Conservation (phyloP, 2,797 vertebrate genomes). For the Phrynocephalus vlangalii region DNA sequence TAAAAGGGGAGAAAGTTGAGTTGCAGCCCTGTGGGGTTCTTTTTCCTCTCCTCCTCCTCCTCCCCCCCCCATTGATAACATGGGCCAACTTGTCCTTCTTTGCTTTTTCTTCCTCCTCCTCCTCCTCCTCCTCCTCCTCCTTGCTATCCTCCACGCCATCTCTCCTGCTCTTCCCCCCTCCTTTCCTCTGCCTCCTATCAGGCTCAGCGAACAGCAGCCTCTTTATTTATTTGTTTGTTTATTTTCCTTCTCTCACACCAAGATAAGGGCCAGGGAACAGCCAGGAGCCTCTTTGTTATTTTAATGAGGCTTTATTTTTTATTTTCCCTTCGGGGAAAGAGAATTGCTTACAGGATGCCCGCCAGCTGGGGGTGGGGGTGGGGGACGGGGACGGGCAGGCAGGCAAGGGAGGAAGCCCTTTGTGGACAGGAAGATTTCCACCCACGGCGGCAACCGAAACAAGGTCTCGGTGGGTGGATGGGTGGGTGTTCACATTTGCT, state of each 20-base stretch:
- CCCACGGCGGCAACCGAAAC: too few species aligned
- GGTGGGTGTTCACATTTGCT: too few species aligned
- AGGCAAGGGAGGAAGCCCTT: too few species aligned
- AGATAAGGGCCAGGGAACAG: constrained; percentile 70
- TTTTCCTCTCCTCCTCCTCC: neutral
- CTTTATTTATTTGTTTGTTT: constrained; percentile 30
- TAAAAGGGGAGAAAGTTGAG: neutral
- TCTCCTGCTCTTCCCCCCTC: neutral
- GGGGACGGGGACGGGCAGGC: too few species aligned
- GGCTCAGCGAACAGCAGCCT: constrained; percentile 46
- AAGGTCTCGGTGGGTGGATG: too few species aligned
- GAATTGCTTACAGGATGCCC: constrained; percentile 29
- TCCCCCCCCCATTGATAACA: too few species aligned
- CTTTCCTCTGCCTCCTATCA: constrained; percentile 6
- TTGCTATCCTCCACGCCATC: neutral
- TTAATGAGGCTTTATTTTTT: constrained; percentile 66
- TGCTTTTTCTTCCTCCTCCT: neutral
- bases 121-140: neutral
- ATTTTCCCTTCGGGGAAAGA: constrained; percentile 50
- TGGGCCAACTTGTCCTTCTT: neutral
- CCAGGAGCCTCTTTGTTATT: constrained; percentile 58
- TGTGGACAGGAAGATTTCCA: too few species aligned
- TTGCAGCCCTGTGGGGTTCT: too few species aligned
- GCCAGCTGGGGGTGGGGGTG: neutral
- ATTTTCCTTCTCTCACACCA: constrained; percentile 57